These are phyloP conservation scores for Eugnorisma glareosa DNA, from an alignment of 2,888 invertebrate genomes.

Conservation along the genomic window DNA sequence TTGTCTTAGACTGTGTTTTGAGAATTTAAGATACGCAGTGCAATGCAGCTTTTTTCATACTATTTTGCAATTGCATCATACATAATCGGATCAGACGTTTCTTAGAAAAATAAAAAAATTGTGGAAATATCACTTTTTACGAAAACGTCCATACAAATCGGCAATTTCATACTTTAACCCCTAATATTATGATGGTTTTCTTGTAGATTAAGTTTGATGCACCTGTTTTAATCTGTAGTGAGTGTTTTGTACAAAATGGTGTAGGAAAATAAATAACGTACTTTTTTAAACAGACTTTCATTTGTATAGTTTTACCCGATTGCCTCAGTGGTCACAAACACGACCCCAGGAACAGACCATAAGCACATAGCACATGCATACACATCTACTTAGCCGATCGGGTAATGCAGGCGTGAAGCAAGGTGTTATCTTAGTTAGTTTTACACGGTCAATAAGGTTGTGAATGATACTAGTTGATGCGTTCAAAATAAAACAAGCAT, in stretches of 20 bases:
- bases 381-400: too few species aligned
- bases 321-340: not conserved
- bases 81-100: too few species aligned
- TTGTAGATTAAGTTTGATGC: slow-evolving; percentile 36
- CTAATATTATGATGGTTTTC: not conserved
- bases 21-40: too few species aligned
- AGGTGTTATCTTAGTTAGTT: not conserved
- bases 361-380: too few species aligned
- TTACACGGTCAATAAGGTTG: not conserved
- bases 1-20: too few species aligned
- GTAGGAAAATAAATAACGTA: slow-evolving; percentile 55
- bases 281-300: slow-evolving; percentile 7
- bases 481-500: slow-evolving; percentile 44
- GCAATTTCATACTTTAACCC: too few species aligned
- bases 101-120: too few species aligned
- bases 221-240: slow-evolving; percentile 27
- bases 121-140: too few species aligned
- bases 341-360: too few species aligned
- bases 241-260: slow-evolving; percentile 42
- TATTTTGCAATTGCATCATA: too few species aligned
- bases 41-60: too few species aligned
- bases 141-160: too few species aligned
- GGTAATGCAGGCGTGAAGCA: not conserved
- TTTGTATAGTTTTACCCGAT: not conserved
- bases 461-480: not conserved